phyloP scores from a whole-genome alignment of 2,888 invertebrate species.

The Panopea generosa region DNA sequence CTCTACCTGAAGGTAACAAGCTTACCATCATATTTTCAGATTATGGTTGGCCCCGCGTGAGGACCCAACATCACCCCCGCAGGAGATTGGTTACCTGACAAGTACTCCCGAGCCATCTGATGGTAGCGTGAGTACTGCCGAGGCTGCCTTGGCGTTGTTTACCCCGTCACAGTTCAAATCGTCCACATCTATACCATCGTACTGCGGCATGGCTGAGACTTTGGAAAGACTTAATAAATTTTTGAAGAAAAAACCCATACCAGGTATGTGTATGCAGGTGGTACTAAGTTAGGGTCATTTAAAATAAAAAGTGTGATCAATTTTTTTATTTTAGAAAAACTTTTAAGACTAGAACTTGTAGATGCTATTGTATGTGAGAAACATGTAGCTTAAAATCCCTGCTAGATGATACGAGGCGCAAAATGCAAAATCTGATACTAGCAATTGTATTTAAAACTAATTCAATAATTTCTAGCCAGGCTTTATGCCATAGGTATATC shows the following conservation, averaged over 20 bases:
- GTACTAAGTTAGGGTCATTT: too few relatives aligned
- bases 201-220: constrained; percentile 62
- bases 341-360: too few relatives aligned
- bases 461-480: too few relatives aligned
- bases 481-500: too few relatives aligned
- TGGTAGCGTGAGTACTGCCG: constrained; percentile 15
- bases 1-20: too few relatives aligned
- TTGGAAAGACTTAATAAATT: constrained; percentile 64
- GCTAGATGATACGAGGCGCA: too few relatives aligned
- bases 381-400: too few relatives aligned
- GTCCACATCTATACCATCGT: constrained; percentile 28
- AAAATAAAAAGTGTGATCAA: too few relatives aligned
- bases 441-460: too few relatives aligned
- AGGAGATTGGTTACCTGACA: constrained; percentile 71
- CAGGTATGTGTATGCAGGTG: constrained; percentile 68
- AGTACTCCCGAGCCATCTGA: constrained; percentile 61
- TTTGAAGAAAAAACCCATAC: constrained; percentile 69
- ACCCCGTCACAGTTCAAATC: constrained; percentile 20
- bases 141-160: constrained; percentile 42
- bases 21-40: constrained; percentile 37
- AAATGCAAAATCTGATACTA: too few relatives aligned
- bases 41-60: constrained; percentile 69
- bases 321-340: too few relatives aligned
- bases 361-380: too few relatives aligned
- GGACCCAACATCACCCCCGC: constrained; percentile 46